Conservation (phyloP, 2,888 invertebrate species). For the Malthinus seriepunctatus region DNA sequence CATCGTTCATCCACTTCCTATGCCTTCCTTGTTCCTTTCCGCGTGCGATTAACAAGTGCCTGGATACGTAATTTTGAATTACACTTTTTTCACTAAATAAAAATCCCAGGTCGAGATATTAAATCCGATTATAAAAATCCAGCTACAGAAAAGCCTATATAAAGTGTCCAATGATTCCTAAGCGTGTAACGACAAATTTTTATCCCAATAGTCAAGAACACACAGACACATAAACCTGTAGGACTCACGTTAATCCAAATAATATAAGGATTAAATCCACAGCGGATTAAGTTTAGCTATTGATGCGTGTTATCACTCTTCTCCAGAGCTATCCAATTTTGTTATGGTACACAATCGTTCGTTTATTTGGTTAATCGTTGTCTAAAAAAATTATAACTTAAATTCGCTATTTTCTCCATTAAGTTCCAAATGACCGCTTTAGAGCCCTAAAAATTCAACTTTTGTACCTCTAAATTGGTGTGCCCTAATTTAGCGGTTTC, state of each 20-base stretch:
- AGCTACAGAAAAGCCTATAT: too few relatives aligned
- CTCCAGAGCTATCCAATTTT: slow-evolving; percentile 45
- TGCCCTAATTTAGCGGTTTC: too few relatives aligned
- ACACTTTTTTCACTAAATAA: neutral
- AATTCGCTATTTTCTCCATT: too few relatives aligned
- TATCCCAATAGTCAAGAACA: slow-evolving; percentile 51
- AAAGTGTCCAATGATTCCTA: too few relatives aligned
- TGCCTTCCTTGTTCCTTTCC: slow-evolving; percentile 23
- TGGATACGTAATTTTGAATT: too few relatives aligned
- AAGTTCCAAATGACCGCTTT: too few relatives aligned
- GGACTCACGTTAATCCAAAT: slow-evolving; percentile 51
- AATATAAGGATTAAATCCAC: slow-evolving; percentile 55
- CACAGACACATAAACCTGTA: slow-evolving; percentile 50
- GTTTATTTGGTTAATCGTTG: slow-evolving; percentile 22
- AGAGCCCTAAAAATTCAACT: too few relatives aligned
- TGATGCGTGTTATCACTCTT: slow-evolving; percentile 55
- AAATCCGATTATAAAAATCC: too few relatives aligned
- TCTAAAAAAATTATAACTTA: slow-evolving; percentile 6
- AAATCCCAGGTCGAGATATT: too few relatives aligned
- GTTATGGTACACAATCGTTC: slow-evolving; percentile 16
- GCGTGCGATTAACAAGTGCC: slow-evolving; percentile 15
- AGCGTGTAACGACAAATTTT: neutral
- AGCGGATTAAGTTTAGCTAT: slow-evolving; percentile 53
- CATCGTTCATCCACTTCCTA: slow-evolving; percentile 43
- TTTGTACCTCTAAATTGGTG: too few relatives aligned